Conservation (phyloP, 2,113 vertebrate genomes). For the Regulus satrapa region DNA sequence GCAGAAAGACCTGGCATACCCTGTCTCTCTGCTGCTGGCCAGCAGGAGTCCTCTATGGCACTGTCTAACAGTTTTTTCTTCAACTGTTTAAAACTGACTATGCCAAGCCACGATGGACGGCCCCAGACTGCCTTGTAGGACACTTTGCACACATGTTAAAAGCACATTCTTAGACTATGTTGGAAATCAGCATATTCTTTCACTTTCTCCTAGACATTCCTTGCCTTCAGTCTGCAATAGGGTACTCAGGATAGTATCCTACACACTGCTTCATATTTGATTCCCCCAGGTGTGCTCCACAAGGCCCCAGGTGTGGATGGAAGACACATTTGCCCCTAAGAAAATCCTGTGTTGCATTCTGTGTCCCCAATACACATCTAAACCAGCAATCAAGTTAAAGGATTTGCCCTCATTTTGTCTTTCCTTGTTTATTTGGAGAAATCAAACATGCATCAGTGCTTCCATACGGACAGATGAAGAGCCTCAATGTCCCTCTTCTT, state of each 20-base stretch:
- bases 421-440: not conserved
- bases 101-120: not conserved
- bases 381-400: not conserved
- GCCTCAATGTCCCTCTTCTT: not conserved
- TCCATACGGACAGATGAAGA: not conserved
- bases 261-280: not conserved
- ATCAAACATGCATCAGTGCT: not conserved
- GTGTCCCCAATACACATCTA: not conserved
- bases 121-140: not conserved
- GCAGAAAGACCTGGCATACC: not conserved
- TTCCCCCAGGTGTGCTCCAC: not conserved
- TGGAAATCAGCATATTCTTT: not conserved
- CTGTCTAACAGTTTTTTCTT: not conserved
- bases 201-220: not conserved
- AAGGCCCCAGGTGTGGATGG: not conserved
- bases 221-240: not conserved
- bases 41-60: not conserved
- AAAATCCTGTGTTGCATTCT: not conserved
- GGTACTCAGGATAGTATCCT: not conserved
- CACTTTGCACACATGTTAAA: not conserved
- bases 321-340: not conserved
- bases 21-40: not conserved
- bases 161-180: not conserved
- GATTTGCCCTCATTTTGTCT: not conserved
- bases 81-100: not conserved